These are phyloP conservation scores for Ardeotis arabs DNA, from an alignment of 2,113 vertebrate genomes.

Conservation along the genomic window DNA sequence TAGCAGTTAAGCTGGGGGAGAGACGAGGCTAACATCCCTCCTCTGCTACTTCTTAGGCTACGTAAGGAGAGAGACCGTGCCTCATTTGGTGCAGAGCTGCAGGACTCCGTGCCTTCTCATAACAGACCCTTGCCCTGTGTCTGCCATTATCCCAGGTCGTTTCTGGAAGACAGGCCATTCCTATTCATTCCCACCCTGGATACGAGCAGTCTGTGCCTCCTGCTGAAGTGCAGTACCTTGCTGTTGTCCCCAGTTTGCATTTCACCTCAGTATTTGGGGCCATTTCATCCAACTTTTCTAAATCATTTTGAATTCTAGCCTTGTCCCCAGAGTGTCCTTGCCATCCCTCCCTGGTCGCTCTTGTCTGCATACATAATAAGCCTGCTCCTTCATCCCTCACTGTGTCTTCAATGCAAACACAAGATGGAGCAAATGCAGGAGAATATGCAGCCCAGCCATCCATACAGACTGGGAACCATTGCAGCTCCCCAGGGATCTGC, in stretches of 20 bases:
- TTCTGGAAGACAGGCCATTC: background rate
- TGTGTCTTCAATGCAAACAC: background rate
- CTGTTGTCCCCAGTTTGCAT: background rate
- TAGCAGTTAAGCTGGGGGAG: background rate
- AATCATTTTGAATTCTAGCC: background rate
- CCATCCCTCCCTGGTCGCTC: background rate
- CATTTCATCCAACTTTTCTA: background rate
- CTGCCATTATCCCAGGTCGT: background rate
- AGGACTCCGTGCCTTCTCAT: background rate
- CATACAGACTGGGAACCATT: background rate
- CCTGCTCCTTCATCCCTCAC: background rate
- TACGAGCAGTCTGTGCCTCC: background rate
- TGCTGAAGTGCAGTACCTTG: background rate
- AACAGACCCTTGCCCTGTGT: background rate
- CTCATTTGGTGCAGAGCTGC: background rate
- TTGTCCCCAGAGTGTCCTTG: conserved; percentile 41
- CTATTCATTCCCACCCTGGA: background rate
- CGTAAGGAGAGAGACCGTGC: background rate
- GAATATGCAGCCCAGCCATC: background rate
- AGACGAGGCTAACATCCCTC: background rate
- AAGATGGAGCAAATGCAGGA: background rate
- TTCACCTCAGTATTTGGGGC: background rate
- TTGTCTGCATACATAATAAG: conserved; percentile 47
- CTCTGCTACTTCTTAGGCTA: background rate
- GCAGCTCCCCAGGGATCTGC: background rate